Evolutionary conservation across 2,888 invertebrate species (phyloP).

Genomic region (Hypomecis punctinalis): DNA sequence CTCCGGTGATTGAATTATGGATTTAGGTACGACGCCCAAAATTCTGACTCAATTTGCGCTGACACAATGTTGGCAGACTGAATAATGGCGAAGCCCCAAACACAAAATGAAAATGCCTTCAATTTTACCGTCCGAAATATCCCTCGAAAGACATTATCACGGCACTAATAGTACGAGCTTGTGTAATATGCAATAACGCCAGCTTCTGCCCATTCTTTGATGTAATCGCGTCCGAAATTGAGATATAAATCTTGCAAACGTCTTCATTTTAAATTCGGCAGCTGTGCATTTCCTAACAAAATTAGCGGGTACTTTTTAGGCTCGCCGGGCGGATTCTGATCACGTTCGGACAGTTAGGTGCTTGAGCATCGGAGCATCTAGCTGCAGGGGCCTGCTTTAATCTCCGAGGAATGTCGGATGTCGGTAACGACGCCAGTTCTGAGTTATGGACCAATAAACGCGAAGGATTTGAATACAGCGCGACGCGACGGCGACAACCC

Average conservation of each 20-base stretch:
- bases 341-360: conserved; percentile 67
- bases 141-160: conserved; percentile 2
- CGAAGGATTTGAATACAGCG: conserved; percentile 69
- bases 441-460: conserved; percentile 79
- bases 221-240: conserved; percentile 57
- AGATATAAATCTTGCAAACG: conserved; percentile 61
- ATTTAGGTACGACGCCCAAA: background rate
- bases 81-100: background rate
- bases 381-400: conserved; percentile 66
- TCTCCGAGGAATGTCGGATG: conserved; percentile 72
- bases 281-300: conserved; percentile 58
- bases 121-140: background rate
- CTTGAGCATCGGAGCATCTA: conserved; percentile 54
- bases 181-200: conserved; percentile 38
- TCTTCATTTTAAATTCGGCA: conserved; percentile 62
- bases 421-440: conserved; percentile 66
- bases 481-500: conserved; percentile 64
- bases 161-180: conserved; percentile 19
- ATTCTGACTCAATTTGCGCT: conserved; percentile 2
- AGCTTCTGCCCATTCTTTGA: conserved; percentile 42
- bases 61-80: conserved; percentile 1
- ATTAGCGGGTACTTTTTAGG: conserved; percentile 69
- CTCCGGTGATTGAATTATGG: conserved; percentile 15
- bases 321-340: conserved; percentile 54
- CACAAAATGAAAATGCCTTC: background rate